Evolutionary conservation across 2,797 vertebrate genomes (phyloP).

Genomic region (Psittacula echo): DNA sequence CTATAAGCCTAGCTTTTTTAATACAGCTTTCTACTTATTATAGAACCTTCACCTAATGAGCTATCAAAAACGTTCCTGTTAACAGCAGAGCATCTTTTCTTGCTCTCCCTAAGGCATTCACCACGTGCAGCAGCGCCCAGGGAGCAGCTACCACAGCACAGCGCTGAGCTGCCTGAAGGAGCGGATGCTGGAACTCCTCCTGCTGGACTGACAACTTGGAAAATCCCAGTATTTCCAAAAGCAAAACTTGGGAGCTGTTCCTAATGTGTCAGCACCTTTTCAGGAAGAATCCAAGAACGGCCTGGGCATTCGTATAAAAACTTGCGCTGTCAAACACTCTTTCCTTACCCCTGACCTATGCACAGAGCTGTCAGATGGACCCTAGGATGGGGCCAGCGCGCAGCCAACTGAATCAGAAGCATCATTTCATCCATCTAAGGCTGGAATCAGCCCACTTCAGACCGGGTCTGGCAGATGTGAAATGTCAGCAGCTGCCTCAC

Average conservation of each 20-base stretch:
- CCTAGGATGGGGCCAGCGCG: fast-evolving
- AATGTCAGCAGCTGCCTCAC: background rate
- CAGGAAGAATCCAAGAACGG: background rate
- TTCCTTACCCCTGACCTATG: background rate
- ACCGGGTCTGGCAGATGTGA: background rate
- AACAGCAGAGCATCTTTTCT: background rate
- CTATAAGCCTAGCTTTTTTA: background rate
- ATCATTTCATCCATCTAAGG: background rate
- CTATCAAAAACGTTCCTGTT: background rate
- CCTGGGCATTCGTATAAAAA: background rate
- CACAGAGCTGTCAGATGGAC: background rate
- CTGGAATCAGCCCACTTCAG: background rate
- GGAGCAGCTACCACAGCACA: background rate
- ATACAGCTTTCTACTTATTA: background rate
- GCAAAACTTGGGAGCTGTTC: background rate
- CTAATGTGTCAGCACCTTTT: constrained; percentile 27
- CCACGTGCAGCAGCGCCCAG: fast-evolving
- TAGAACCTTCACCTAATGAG: background rate
- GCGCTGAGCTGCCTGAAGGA: background rate
- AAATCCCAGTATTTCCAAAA: constrained; percentile 30
- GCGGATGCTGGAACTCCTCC: background rate
- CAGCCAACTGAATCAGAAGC: fast-evolving
- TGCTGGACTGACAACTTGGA: background rate
- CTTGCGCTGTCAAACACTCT: fast-evolving
- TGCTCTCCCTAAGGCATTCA: background rate